Percentiles rank a stretch among this genome's conserved stretches.
phyloP scores from a whole-genome alignment of 2,888 invertebrate species.

The Chalcosyrphus nemorum region DNA sequence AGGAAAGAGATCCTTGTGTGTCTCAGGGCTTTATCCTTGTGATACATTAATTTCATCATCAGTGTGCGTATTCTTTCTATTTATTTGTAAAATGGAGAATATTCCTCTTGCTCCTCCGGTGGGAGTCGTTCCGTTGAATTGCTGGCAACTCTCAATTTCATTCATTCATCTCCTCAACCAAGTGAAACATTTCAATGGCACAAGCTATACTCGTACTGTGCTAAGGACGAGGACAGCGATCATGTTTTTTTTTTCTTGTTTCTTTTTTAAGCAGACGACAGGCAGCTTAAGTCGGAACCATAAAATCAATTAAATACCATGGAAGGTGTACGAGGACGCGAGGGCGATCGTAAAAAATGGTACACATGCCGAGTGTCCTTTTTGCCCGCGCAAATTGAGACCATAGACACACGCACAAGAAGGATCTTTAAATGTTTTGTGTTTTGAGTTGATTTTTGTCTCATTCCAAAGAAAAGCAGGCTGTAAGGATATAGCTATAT shows the following conservation, averaged over 20 bases:
- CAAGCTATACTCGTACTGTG: too few relatives aligned
- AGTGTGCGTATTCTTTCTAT: slow-evolving; percentile 53
- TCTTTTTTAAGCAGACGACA: slow-evolving; percentile 28
- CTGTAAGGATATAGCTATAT: neutral
- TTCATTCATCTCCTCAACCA: slow-evolving; percentile 34
- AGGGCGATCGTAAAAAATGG: slow-evolving; percentile 19
- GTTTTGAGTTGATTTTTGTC: slow-evolving; percentile 37
- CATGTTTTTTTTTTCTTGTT: too few relatives aligned
- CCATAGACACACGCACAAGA: too few relatives aligned
- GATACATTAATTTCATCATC: slow-evolving; percentile 59
- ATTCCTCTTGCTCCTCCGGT: slow-evolving; percentile 28
- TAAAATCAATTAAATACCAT: slow-evolving; percentile 56
- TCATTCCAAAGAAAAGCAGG: neutral
- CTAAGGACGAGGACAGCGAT: neutral
- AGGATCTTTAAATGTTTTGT: slow-evolving; percentile 24
- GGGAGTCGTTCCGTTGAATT: slow-evolving; percentile 58
- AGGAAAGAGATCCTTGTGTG: slow-evolving; percentile 22
- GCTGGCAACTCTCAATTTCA: slow-evolving; percentile 38
- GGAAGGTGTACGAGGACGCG: slow-evolving; percentile 13
- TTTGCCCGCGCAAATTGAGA: too few relatives aligned
- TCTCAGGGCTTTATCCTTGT: slow-evolving; percentile 44
- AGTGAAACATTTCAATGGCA: slow-evolving; percentile 41
- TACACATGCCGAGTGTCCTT: neutral
- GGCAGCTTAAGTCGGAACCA: slow-evolving; percentile 29
- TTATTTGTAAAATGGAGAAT: slow-evolving; percentile 51